Percentiles rank a stretch among this genome's conserved stretches.
Conservation (phyloP, 2,888 invertebrate genomes). For the Icerya purchasi region DNA sequence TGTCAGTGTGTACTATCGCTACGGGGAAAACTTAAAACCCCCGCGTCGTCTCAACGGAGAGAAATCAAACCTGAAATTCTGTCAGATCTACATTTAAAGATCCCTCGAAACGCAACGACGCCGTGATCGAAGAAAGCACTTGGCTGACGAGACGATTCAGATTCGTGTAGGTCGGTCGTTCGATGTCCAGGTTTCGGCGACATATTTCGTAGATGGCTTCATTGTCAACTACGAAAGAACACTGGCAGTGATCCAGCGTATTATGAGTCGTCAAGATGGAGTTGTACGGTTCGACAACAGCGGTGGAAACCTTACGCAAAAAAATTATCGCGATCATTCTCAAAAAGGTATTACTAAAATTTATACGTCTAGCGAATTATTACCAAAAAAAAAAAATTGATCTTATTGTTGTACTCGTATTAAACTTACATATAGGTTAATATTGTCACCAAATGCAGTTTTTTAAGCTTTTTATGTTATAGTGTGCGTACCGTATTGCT, state of each 20-base stretch:
- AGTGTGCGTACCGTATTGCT: no score
- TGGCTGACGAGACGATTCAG: slow-evolving; percentile 86
- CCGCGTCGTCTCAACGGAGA: slow-evolving; percentile 8
- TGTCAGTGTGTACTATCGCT: no score
- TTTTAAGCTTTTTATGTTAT: no score
- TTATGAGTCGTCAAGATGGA: slow-evolving; percentile 37
- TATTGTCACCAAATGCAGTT: no score
- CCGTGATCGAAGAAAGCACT: slow-evolving; percentile 79
- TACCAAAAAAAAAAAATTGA: no score
- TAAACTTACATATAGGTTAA: no score
- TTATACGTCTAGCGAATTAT: no score
- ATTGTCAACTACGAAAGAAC: slow-evolving; percentile 37
- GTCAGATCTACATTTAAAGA: slow-evolving; percentile 81
- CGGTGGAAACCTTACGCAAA: slow-evolving; percentile 29
- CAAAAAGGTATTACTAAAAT: no score
- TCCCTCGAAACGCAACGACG: slow-evolving; percentile 78
- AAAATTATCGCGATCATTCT: neutral
- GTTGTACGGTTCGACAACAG: slow-evolving; percentile 36
- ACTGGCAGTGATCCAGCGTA: slow-evolving; percentile 38
- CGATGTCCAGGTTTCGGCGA: slow-evolving; percentile 82
- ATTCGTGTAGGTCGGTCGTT: slow-evolving; percentile 88
- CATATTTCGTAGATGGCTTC: slow-evolving; percentile 58
- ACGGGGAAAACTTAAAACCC: no score
- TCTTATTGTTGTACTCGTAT: no score
- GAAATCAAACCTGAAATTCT: slow-evolving; percentile 47